A percentile compares a stretch with the other conserved stretches of the same genome.
Evolutionary conservation across 2,888 invertebrate species (phyloP).

Genomic region (Dynastes grantii): DNA sequence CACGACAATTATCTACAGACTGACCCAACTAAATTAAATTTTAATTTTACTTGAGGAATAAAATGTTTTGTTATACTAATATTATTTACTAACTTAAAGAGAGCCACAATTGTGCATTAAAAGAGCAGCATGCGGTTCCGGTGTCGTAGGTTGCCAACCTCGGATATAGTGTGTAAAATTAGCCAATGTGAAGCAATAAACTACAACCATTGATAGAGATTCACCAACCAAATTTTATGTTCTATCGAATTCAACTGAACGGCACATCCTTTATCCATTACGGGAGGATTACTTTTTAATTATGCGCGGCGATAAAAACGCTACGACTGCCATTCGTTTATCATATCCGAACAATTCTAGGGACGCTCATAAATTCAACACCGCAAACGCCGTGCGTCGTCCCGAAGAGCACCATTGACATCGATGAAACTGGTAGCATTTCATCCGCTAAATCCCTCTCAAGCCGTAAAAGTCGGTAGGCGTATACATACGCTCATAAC

Average conservation of each 20-base stretch:
- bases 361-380: not conserved
- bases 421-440: constrained; percentile 4
- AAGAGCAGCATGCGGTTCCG: no score
- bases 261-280: not conserved
- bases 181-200: no score
- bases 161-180: no score
- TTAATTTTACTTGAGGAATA: no score
- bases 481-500: not conserved
- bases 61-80: no score
- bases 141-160: no score
- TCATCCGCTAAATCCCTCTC: not conserved
- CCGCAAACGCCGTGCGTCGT: not conserved
- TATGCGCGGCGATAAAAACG: constrained; percentile 5
- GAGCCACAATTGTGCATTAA: no score
- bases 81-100: no score
- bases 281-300: constrained; percentile 19
- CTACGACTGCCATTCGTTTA: not conserved
- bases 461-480: constrained; percentile 6
- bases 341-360: constrained; percentile 19
- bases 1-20: no score
- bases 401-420: not conserved
- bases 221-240: no score
- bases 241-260: not conserved
- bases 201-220: no score
- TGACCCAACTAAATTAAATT: no score